Conservation (phyloP, 2,113 vertebrate species). For the Crotalus tigris region DNA sequence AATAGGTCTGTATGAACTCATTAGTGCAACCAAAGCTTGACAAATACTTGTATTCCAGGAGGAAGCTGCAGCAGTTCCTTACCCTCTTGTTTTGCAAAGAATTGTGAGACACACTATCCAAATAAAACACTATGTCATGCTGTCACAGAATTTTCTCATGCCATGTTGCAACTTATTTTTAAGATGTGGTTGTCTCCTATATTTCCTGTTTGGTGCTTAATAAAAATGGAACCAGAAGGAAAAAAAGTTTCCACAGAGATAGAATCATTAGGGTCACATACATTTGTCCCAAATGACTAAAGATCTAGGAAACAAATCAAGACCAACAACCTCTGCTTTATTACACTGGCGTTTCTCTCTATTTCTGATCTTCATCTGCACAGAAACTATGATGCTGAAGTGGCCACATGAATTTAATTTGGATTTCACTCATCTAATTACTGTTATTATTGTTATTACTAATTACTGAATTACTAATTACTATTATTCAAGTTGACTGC, state of each 20-base stretch:
- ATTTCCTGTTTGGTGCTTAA: conserved; percentile 10
- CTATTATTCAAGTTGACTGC: background rate
- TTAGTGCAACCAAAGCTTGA: background rate
- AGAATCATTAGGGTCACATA: background rate
- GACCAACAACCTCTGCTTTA: background rate
- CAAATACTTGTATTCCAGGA: background rate
- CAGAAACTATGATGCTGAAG: background rate
- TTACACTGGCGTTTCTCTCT: too few species aligned
- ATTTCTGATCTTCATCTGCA: background rate
- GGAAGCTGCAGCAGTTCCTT: background rate
- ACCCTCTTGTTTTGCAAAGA: background rate
- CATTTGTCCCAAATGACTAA: background rate
- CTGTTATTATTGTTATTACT: background rate
- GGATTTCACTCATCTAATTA: background rate
- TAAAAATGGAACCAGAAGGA: background rate
- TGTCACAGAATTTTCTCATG: background rate
- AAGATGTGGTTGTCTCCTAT: background rate
- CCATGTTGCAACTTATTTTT: background rate
- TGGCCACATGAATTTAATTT: background rate
- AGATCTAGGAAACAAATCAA: background rate
- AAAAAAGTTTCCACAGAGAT: background rate
- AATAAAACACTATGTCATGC: background rate
- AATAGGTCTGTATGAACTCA: background rate
- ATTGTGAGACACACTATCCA: background rate
- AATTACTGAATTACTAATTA: too few species aligned